A percentile compares a stretch with the other conserved stretches of the same genome.
Evolutionary conservation across 1,140 invertebrate species (phyloP).

Genomic region (Cyclina sinensis): DNA sequence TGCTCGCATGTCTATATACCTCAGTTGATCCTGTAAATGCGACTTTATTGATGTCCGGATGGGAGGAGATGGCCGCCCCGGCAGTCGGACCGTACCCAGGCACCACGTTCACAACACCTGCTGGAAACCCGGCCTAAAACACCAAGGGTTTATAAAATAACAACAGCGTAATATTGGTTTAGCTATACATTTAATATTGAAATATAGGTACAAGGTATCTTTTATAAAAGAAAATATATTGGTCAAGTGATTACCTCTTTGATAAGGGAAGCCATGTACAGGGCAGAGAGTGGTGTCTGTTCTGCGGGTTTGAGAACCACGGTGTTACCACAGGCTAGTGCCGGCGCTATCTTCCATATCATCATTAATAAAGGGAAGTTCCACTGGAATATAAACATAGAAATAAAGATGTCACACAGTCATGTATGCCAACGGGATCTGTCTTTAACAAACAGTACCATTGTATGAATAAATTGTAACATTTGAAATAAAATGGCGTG

Average conservation of each 20-base stretch:
- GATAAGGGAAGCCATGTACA: slow-evolving; percentile 71
- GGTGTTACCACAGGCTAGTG: slow-evolving; percentile 89
- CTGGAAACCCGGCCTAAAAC: slow-evolving; percentile 92
- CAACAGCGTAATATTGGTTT: too few species aligned
- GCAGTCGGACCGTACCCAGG: slow-evolving; percentile 94
- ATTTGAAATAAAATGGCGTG: too few species aligned
- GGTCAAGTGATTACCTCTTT: slow-evolving; percentile 78
- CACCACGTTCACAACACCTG: slow-evolving; percentile 94
- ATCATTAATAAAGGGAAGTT: slow-evolving; percentile 87
- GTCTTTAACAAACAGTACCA: too few species aligned
- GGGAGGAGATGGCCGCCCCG: slow-evolving; percentile 92
- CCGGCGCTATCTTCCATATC: slow-evolving; percentile 89
- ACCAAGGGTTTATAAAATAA: too few species aligned
- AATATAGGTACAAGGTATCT: too few species aligned
- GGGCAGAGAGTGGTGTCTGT: slow-evolving; percentile 87
- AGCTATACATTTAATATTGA: too few species aligned
- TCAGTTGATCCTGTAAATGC: slow-evolving; percentile 96
- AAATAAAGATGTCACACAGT: too few species aligned
- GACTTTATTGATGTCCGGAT: slow-evolving; percentile 93
- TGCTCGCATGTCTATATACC: slow-evolving; percentile 87
- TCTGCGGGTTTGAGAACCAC: slow-evolving; percentile 89
- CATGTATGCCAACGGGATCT: too few species aligned
- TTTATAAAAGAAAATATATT: too few species aligned
- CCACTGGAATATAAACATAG: slow-evolving; percentile 85
- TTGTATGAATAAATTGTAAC: too few species aligned